Base-by-base conservation (phyloP, 2,888 invertebrate genomes). In the Sphinx pinastri region DNA sequence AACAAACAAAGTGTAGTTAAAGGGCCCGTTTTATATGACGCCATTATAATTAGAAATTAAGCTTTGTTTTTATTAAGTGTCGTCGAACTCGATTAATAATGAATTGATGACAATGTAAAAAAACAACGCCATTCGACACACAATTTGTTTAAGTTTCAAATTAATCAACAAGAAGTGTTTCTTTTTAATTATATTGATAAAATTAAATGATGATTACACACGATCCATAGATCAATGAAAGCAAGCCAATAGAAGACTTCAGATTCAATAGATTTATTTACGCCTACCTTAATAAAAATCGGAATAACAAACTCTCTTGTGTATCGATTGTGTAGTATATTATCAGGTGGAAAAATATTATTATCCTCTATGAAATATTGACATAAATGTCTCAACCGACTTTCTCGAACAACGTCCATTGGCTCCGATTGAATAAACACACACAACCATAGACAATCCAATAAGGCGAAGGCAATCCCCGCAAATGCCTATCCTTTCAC, bases 401-500 rank as follows among this genome's bases (percentile, higher is more conserved):
- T 54, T 19, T 47, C 8, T 63, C 74, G 72, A 76, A 76, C 77
- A 76, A 76, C 76, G 76, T 77, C 69, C 68, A 47, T 63, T 63
- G 63, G 19, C 16, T 19, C 45, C 63, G 75, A 72, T 79, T 70
- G 70, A 69, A 72, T 70, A 76, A 73, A 77, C 68, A 73, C 71
- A 69, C 72, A 71, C 72, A 72, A 55, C 59, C 68, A 67, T 72
- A 72, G 83, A 84, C 82, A 86, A 84, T 82, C 84, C 84, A 88
- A 87, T 83, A 88, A 84, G 84, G 83, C 79, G 76, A 82, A 80
- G 78, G 78, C 79, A 79, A 77, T 79, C 76, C 72, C 71, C 78
- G 79, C 80, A 81, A 83, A 84, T 83, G 82, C 82, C 83, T 83
- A 81, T 82, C 82, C 77, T 76, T 81, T 82, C 77, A 73, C 80